phyloP scores from a whole-genome alignment of 37 sponge, comb jelly and placozoan species.

The Ephydatia muelleri region DNA sequence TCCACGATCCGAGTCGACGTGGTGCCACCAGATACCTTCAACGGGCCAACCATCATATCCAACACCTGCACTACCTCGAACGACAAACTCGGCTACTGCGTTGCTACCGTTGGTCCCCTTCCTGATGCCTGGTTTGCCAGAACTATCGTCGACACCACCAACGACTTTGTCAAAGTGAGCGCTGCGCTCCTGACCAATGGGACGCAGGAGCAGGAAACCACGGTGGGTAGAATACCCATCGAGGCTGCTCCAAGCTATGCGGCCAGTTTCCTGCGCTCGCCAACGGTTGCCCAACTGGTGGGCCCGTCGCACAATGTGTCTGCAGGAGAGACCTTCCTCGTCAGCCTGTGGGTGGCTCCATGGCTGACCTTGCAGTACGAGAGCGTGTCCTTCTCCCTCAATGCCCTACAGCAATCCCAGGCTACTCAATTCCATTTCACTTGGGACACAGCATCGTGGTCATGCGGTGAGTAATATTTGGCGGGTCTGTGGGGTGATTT shows the following conservation, averaged over 20 bases:
- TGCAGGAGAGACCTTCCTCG: slow-evolving; percentile 20
- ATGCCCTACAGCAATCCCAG: not conserved
- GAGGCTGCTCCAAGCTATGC: slow-evolving; percentile 30
- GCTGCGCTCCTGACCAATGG: slow-evolving; percentile 1
- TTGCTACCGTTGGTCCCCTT: slow-evolving; percentile 12
- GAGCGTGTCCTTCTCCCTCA: not conserved
- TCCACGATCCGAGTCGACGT: slow-evolving; percentile 26
- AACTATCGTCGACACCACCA: not conserved
- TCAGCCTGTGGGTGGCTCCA: slow-evolving; percentile 33
- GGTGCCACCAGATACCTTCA: not conserved
- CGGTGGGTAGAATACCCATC: slow-evolving; percentile 13
- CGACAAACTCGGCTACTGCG: slow-evolving; percentile 41
- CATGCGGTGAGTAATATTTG: not conserved
- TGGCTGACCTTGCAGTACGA: not conserved
- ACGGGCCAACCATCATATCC: not conserved
- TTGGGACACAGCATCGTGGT: not conserved
- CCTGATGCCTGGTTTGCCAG: slow-evolving; percentile 66
- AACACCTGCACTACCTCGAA: slow-evolving; percentile 28
- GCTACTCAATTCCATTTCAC: not conserved
- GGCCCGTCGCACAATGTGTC: slow-evolving; percentile 41
- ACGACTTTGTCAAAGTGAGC: slow-evolving; percentile 22
- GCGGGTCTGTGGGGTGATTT: not conserved
- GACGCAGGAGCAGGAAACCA: not conserved
- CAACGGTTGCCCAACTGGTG: not conserved
- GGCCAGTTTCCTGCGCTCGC: not conserved